Percentiles rank a stretch among this genome's conserved stretches.
Evolutionary conservation across 1,140 invertebrate species (phyloP).

Genomic region (Eurosta solidaginis): DNA sequence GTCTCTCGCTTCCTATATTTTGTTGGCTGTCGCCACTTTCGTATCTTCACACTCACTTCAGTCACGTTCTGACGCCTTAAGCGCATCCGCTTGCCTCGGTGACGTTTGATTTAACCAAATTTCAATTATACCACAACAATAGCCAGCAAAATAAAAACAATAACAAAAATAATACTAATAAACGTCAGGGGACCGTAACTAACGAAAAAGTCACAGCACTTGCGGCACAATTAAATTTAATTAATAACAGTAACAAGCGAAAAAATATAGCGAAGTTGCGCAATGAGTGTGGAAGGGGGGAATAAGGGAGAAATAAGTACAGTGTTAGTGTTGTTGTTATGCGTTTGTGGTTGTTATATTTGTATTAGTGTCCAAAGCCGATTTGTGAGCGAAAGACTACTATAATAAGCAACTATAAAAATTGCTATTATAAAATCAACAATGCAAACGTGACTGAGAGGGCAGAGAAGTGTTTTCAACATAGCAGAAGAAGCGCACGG

Average conservation of each 20-base stretch:
- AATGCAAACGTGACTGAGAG: conserved; percentile 4
- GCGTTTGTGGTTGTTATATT: no score
- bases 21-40: no score
- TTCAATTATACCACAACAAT: neutral
- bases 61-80: conserved; percentile 10
- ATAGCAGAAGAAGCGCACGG: neutral
- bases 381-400: no score
- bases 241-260: neutral
- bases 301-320: neutral
- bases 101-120: neutral
- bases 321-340: no score
- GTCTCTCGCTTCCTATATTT: no score
- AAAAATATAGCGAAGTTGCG: neutral
- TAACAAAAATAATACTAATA: neutral
- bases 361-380: no score
- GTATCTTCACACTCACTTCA: neutral
- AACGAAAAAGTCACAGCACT: neutral
- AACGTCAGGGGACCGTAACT: neutral
- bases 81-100: neutral
- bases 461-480: neutral
- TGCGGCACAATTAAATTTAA: conserved; percentile 27
- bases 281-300: neutral
- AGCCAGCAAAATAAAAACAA: neutral
- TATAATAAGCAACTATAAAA: no score
- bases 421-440: neutral